phyloP scores from a whole-genome alignment of 2,113 vertebrate species.

The Platycercus adscitus region DNA sequence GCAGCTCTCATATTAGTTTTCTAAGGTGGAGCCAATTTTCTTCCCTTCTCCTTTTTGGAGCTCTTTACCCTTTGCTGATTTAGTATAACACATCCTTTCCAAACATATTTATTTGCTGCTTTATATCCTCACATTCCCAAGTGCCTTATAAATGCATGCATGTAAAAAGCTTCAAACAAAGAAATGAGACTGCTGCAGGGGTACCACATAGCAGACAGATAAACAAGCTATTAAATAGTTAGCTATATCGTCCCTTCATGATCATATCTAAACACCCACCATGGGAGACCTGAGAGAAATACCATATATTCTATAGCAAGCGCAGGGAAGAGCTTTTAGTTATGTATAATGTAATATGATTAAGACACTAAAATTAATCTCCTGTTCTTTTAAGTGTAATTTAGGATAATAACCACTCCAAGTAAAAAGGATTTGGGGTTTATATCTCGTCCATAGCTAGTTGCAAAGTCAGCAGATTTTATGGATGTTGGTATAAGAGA shows the following conservation, averaged over 20 bases:
- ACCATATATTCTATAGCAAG: neutral
- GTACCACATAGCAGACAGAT: neutral
- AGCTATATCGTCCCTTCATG: neutral
- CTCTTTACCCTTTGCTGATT: neutral
- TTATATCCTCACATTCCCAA: slow-evolving; percentile 13
- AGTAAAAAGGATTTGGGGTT: neutral
- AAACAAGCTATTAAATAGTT: slow-evolving; percentile 35
- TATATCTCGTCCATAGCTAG: neutral
- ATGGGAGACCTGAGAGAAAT: neutral
- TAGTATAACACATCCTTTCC: neutral
- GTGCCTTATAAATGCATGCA: neutral
- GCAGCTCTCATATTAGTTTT: slow-evolving; percentile 4
- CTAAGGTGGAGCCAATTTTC: slow-evolving; percentile 18
- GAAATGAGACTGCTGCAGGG: slow-evolving; percentile 5
- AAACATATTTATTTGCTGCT: slow-evolving; percentile 27
- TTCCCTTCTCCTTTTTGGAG: neutral
- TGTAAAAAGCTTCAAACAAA: neutral
- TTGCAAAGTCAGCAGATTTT: neutral
- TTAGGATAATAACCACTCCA: neutral
- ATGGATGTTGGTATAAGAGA: neutral
- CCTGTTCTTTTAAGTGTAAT: neutral
- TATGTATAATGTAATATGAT: neutral
- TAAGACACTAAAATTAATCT: neutral
- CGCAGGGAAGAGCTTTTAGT: neutral
- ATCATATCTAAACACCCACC: neutral